These are phyloP conservation scores for Denticeps clupeoides DNA, from an alignment of 2,797 vertebrate genomes.

Conservation along the genomic window DNA sequence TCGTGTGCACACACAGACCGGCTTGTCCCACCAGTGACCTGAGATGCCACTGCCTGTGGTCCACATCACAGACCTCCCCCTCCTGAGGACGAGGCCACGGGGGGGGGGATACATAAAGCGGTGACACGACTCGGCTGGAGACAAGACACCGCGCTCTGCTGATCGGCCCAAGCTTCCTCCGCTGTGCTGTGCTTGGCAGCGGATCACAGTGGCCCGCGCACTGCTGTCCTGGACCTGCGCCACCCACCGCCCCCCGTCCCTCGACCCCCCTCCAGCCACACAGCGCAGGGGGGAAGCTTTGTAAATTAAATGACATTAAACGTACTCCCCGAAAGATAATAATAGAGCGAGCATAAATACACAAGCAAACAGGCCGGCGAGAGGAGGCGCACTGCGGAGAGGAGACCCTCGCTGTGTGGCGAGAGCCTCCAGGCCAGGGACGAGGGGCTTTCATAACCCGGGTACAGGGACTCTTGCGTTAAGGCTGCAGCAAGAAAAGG, in stretches of 20 bases:
- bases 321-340: slow-evolving; percentile 19
- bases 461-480: slow-evolving; percentile 18
- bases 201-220: slow-evolving; percentile 48
- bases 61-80: slow-evolving; percentile 48
- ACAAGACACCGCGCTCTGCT: slow-evolving; percentile 47
- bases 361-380: slow-evolving; percentile 17
- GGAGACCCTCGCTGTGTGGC: neutral
- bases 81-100: slow-evolving; percentile 15
- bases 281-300: slow-evolving; percentile 7
- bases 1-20: slow-evolving; percentile 17
- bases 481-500: slow-evolving; percentile 17
- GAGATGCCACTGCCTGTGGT: slow-evolving; percentile 49
- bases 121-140: slow-evolving; percentile 53
- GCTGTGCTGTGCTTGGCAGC: slow-evolving; percentile 57
- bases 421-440: slow-evolving; percentile 1
- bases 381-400: slow-evolving; percentile 8
- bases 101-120: slow-evolving; percentile 34
- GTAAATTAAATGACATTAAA: slow-evolving; percentile 18
- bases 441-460: slow-evolving; percentile 9
- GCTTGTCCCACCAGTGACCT: slow-evolving; percentile 47
- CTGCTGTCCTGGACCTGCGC: slow-evolving; percentile 37
- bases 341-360: slow-evolving; percentile 23
- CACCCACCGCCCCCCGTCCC: slow-evolving; percentile 8
- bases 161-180: slow-evolving; percentile 56
- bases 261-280: slow-evolving; percentile 1